phyloP scores from a whole-genome alignment of 2,888 invertebrate species.

The Limulus polyphemus region DNA sequence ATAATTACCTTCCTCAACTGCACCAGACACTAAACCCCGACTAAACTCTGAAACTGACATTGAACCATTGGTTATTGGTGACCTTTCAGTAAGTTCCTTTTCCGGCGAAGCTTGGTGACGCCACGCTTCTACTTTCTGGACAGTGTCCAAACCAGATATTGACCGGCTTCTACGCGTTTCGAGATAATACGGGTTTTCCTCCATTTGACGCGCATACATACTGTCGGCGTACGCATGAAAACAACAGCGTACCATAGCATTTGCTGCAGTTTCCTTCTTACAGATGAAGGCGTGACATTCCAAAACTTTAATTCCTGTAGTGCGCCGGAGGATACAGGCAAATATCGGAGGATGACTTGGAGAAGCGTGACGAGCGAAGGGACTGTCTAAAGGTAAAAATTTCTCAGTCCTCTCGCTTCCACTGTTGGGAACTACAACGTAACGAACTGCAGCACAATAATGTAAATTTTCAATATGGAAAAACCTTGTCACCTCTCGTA shows the following conservation, averaged over 20 bases:
- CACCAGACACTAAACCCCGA: neutral
- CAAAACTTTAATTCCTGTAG: slow-evolving; percentile 90
- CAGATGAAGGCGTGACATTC: slow-evolving; percentile 99
- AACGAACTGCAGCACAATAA: slow-evolving; percentile 89
- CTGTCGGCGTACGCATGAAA: slow-evolving; percentile 96
- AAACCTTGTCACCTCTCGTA: slow-evolving; percentile 84
- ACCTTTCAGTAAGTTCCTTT: slow-evolving; percentile 4
- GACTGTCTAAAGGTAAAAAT: slow-evolving; percentile 89
- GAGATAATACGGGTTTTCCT: slow-evolving; percentile 30
- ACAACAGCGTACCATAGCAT: slow-evolving; percentile 91
- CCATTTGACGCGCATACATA: slow-evolving; percentile 71
- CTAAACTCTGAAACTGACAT: neutral
- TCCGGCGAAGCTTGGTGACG: slow-evolving; percentile 9
- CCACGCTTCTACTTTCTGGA: slow-evolving; percentile 25
- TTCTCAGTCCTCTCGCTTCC: slow-evolving; percentile 29
- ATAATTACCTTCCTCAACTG: slow-evolving; percentile 62
- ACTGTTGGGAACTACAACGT: slow-evolving; percentile 54
- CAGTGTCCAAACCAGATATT: slow-evolving; percentile 17
- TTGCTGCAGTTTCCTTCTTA: slow-evolving; percentile 89
- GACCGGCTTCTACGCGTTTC: slow-evolving; percentile 23
- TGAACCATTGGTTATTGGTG: slow-evolving; percentile 4
- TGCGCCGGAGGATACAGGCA: slow-evolving; percentile 87
- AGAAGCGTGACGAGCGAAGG: slow-evolving; percentile 88
- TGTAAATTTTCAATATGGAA: slow-evolving; percentile 91
- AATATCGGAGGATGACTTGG: slow-evolving; percentile 84